Evolutionary conservation across 2,797 vertebrate genomes (phyloP).

Genomic region (Girardinus metallicus): DNA sequence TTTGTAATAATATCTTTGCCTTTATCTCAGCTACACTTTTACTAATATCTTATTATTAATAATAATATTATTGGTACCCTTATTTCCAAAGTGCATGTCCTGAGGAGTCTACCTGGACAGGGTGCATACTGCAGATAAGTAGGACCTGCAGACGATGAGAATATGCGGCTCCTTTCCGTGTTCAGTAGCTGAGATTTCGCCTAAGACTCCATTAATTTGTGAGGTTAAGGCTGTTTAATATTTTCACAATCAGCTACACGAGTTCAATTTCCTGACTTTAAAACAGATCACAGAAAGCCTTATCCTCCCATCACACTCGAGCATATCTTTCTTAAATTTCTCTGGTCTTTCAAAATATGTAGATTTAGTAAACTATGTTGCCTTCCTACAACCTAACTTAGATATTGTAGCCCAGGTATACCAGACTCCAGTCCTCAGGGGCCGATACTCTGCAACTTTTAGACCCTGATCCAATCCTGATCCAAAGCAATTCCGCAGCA

Average conservation of each 20-base stretch:
- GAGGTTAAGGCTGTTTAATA: neutral
- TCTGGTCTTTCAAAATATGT: neutral
- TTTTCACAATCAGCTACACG: neutral
- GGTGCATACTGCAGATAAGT: neutral
- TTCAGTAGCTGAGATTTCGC: neutral
- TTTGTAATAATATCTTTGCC: neutral
- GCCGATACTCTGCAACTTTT: neutral
- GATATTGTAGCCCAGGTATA: neutral
- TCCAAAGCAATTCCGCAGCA: neutral
- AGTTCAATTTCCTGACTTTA: neutral
- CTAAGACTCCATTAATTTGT: neutral
- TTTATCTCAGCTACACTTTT: neutral
- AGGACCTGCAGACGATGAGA: neutral
- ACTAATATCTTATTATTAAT: neutral
- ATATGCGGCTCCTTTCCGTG: neutral
- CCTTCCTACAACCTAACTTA: neutral
- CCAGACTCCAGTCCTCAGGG: neutral
- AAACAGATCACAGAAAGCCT: neutral
- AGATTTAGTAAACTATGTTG: neutral
- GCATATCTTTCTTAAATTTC: neutral
- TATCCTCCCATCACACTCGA: neutral
- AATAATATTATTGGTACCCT: no score
- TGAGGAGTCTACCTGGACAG: neutral
- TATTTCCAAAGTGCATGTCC: neutral
- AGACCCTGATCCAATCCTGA: neutral